Evolutionary conservation across 2,797 vertebrate species (phyloP).

Genomic region (Coranthus polyacanthus): DNA sequence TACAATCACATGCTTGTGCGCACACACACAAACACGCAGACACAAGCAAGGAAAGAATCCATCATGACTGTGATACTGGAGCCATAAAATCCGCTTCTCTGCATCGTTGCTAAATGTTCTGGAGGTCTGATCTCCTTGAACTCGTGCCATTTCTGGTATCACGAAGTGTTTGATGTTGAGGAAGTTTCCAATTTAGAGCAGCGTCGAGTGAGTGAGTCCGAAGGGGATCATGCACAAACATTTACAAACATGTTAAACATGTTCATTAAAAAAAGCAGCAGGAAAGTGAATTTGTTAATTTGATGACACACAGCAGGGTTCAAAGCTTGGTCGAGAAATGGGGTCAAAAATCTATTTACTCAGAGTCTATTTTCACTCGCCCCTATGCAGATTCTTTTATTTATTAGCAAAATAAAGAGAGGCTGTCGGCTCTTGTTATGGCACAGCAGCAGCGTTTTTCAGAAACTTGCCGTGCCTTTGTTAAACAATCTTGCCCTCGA

Average conservation of each 20-base stretch:
- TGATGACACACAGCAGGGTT: slow-evolving; percentile 9
- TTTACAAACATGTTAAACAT: neutral
- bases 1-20: slow-evolving; percentile 43
- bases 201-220: neutral
- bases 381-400: too few relatives aligned
- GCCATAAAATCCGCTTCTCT: slow-evolving; percentile 3
- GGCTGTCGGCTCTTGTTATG: too few relatives aligned
- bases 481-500: too few relatives aligned
- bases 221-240: neutral
- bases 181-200: neutral
- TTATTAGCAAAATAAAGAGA: too few relatives aligned
- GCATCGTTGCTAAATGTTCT: neutral
- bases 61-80: neutral
- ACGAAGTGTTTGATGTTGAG: neutral
- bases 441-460: too few relatives aligned
- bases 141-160: slow-evolving; percentile 4
- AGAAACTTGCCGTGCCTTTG: too few relatives aligned
- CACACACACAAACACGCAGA: slow-evolving; percentile 8
- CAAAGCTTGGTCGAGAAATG: too few relatives aligned
- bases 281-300: slow-evolving; percentile 19
- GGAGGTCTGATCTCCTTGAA: neutral
- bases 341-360: too few relatives aligned
- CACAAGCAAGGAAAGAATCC: slow-evolving; percentile 9
- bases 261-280: neutral
- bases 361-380: too few relatives aligned